Evolutionary conservation across 2,113 vertebrate genomes (phyloP).

Genomic region (Embiotoca jacksoni): DNA sequence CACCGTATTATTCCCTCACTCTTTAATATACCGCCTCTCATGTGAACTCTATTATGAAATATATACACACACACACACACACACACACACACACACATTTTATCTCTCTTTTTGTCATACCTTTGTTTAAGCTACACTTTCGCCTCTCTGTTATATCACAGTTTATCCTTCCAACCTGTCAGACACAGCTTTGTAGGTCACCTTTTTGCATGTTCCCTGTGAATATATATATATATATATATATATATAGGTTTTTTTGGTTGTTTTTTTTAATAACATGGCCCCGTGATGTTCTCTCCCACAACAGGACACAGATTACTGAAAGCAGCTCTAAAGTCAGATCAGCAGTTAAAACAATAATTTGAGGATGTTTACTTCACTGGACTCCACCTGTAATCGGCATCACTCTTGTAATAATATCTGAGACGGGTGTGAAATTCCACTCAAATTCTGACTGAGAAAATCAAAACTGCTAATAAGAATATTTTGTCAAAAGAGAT

Average conservation of each 20-base stretch:
- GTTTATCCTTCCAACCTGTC: slow-evolving; percentile 20
- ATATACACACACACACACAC: not conserved
- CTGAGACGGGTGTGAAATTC: slow-evolving; percentile 17
- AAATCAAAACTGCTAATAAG: not conserved
- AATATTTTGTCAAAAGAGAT: slow-evolving; percentile 20
- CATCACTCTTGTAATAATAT: slow-evolving; percentile 15
- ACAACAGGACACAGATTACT: slow-evolving; percentile 16
- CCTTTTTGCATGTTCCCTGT: not conserved
- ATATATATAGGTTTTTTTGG: too few relatives aligned
- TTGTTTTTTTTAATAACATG: not conserved
- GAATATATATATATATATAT: slow-evolving; percentile 15
- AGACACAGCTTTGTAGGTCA: slow-evolving; percentile 22
- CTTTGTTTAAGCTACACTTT: not conserved
- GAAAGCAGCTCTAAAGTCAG: slow-evolving; percentile 6
- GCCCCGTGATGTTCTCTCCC: not conserved
- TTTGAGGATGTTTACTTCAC: not conserved
- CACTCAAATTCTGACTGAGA: slow-evolving; percentile 20
- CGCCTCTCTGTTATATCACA: not conserved
- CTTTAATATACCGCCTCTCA: slow-evolving; percentile 16
- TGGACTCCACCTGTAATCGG: slow-evolving; percentile 2
- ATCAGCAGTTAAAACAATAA: slow-evolving; percentile 12
- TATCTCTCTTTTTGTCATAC: not conserved
- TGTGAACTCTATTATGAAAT: slow-evolving; percentile 20
- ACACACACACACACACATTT: too few relatives aligned
- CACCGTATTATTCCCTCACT: slow-evolving; percentile 11